Conservation (phyloP, 2,113 vertebrate genomes). For the Ageneiosus marmoratus region DNA sequence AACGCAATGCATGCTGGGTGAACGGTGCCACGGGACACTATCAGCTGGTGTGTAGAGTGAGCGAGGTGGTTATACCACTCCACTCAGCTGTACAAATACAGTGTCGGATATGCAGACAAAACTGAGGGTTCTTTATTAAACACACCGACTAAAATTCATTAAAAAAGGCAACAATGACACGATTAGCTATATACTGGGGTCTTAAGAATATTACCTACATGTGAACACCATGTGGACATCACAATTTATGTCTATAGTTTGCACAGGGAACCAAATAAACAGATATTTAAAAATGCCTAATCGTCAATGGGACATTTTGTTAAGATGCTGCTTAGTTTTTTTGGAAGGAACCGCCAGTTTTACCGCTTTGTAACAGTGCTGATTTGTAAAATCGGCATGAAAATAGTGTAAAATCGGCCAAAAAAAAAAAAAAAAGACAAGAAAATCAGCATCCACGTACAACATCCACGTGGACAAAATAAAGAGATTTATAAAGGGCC, state of each 20-base stretch:
- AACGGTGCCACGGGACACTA: conserved; percentile 52
- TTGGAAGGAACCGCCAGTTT: no score
- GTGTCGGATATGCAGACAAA: background rate
- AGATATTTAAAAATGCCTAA: no score
- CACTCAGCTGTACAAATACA: conserved; percentile 18
- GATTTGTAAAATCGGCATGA: no score
- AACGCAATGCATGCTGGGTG: conserved; percentile 67
- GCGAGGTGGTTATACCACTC: conserved; percentile 12
- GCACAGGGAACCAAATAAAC: no score
- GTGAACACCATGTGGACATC: conserved; percentile 15
- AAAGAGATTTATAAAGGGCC: conserved; percentile 20
- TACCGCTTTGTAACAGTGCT: no score
- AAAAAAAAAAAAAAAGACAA: background rate
- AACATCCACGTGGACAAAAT: background rate
- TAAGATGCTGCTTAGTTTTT: no score
- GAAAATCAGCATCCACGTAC: background rate
- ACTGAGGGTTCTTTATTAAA: background rate
- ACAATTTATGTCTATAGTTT: no score
- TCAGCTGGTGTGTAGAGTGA: conserved; percentile 41
- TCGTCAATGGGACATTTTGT: no score
- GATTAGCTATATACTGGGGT: background rate
- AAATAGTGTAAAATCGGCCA: no score
- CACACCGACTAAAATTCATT: background rate
- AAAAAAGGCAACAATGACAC: background rate
- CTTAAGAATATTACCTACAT: conserved; percentile 27